phyloP scores from a whole-genome alignment of 1,140 invertebrate genomes.

The Dreissena polymorpha region DNA sequence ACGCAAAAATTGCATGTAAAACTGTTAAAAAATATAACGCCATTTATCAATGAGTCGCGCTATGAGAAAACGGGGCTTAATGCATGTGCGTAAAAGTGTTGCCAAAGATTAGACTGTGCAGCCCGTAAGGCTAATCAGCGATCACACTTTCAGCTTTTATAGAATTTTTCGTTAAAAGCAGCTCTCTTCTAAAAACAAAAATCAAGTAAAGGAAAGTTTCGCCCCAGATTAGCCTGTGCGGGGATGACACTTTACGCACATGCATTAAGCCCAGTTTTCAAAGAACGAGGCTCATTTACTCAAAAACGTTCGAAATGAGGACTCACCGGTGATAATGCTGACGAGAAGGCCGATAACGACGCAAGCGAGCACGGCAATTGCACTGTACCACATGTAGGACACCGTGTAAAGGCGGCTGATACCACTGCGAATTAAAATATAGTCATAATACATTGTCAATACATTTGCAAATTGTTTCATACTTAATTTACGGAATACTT shows the following conservation, averaged over 20 bases:
- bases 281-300: no score
- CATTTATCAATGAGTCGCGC: background rate
- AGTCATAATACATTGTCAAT: background rate
- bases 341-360: slow-evolving; percentile 85
- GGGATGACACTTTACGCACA: no score
- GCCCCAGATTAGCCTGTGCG: no score
- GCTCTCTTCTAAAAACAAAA: no score
- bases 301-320: background rate
- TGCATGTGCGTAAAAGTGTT: background rate
- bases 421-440: slow-evolving; percentile 45
- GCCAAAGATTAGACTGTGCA: no score
- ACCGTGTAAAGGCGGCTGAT: slow-evolving; percentile 83
- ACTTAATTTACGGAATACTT: background rate
- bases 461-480: background rate
- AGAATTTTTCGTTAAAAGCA: no score
- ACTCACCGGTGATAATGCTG: slow-evolving; percentile 85
- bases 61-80: no score
- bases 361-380: slow-evolving; percentile 85
- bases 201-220: no score
- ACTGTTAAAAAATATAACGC: background rate
- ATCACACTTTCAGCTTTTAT: no score
- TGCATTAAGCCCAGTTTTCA: no score
- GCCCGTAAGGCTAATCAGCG: no score
- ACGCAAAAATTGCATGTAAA: background rate
- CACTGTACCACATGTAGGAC: slow-evolving; percentile 92